phyloP scores from a whole-genome alignment of 2,888 invertebrate species.

The Bibio marci region DNA sequence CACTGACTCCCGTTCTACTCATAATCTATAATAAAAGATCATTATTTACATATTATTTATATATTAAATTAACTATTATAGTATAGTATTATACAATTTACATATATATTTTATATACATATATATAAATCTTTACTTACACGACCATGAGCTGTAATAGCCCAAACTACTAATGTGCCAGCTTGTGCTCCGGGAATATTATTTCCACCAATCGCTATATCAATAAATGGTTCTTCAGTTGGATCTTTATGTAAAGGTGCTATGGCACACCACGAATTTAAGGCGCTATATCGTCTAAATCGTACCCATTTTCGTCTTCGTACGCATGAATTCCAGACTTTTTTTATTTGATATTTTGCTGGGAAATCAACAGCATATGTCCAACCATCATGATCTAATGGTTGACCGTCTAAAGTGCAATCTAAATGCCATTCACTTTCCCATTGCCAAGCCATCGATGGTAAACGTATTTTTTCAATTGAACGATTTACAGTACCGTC shows the following conservation, averaged over 20 bases:
- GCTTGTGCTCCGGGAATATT: constrained; percentile 58
- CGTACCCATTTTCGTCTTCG: constrained; percentile 79
- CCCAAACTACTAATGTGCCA: constrained; percentile 75
- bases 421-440: constrained; percentile 87
- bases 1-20: constrained; percentile 67
- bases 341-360: constrained; percentile 57
- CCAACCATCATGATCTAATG: constrained; percentile 84
- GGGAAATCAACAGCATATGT: constrained; percentile 87
- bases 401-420: constrained; percentile 67
- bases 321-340: constrained; percentile 82
- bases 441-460: constrained; percentile 94
- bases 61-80: too few relatives aligned
- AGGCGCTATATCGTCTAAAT: constrained; percentile 69
- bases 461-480: constrained; percentile 65
- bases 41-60: constrained; percentile 7
- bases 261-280: constrained; percentile 86
- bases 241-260: constrained; percentile 78
- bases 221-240: constrained; percentile 83
- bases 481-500: constrained; percentile 66
- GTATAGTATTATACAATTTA: too few relatives aligned
- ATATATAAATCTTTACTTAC: constrained; percentile 27
- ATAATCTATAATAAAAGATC: constrained; percentile 40
- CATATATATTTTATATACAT: constrained; percentile 7
- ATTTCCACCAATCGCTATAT: constrained; percentile 74
- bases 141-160: constrained; percentile 78